A percentile compares a stretch with the other conserved stretches of the same genome.
These are phyloP conservation scores for Macrocentrus cingulum DNA, from an alignment of 1,140 invertebrate genomes.

Conservation along the genomic window DNA sequence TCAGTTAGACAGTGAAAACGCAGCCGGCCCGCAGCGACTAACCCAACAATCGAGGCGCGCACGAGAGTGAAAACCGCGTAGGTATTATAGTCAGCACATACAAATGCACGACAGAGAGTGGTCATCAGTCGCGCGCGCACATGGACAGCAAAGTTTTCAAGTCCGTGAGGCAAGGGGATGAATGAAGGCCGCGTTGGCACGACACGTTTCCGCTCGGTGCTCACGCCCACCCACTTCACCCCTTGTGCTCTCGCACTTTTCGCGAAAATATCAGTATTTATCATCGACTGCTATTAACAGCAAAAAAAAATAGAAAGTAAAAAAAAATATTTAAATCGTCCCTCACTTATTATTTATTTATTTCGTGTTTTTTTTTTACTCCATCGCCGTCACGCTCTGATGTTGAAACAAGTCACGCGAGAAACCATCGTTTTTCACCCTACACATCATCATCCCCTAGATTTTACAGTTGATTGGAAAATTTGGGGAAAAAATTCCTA, in stretches of 20 bases:
- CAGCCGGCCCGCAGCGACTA: constrained; percentile 41
- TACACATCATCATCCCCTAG: constrained; percentile 6
- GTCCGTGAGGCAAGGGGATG: constrained; percentile 16
- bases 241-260: not conserved
- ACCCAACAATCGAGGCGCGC: constrained; percentile 31
- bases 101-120: no score
- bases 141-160: not conserved
- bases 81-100: constrained; percentile 6
- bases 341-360: not conserved
- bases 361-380: constrained; percentile 16
- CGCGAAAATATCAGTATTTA: constrained; percentile 10
- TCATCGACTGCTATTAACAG: not conserved
- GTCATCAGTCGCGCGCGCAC: not conserved
- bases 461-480: no score
- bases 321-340: constrained; percentile 3
- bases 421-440: constrained; percentile 21
- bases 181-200: constrained; percentile 40
- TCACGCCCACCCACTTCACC: constrained; percentile 35
- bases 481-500: no score
- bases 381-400: constrained; percentile 17
- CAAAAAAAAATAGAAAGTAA: not conserved
- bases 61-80: constrained; percentile 15
- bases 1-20: constrained; percentile 33
- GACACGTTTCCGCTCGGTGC: constrained; percentile 44
- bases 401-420: constrained; percentile 22